These are phyloP conservation scores for Nyctereutes procyonoides DNA, from an alignment of 2,113 vertebrate genomes.

Conservation along the genomic window DNA sequence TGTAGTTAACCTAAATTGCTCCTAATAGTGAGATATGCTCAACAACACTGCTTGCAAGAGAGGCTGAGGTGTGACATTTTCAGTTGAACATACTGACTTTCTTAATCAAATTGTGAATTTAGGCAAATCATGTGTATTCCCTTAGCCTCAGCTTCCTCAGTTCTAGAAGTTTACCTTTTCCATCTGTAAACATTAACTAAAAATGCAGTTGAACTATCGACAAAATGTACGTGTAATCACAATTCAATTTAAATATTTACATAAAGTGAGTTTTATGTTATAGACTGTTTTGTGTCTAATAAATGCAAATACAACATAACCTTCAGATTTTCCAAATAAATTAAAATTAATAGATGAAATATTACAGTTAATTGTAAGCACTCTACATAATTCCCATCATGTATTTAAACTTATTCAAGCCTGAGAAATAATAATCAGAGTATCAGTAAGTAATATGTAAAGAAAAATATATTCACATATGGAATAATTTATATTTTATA, in stretches of 20 bases:
- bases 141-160: neutral
- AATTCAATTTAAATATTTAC: neutral
- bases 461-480: neutral
- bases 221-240: neutral
- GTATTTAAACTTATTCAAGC: neutral
- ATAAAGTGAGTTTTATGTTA: neutral
- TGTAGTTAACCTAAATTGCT: neutral
- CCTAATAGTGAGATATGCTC: neutral
- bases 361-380: neutral
- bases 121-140: neutral
- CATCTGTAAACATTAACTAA: neutral
- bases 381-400: neutral
- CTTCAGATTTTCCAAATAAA: neutral
- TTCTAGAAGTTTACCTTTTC: neutral
- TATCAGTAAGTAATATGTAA: neutral
- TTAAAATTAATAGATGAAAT: neutral
- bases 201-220: neutral
- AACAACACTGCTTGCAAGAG: neutral
- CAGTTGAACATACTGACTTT: neutral
- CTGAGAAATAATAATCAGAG: neutral
- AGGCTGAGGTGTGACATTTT: neutral
- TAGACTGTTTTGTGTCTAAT: neutral
- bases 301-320: neutral
- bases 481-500: neutral
- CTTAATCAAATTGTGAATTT: neutral